Evolutionary conservation across 2,888 invertebrate species (phyloP).

Genomic region (Gari tellinella): DNA sequence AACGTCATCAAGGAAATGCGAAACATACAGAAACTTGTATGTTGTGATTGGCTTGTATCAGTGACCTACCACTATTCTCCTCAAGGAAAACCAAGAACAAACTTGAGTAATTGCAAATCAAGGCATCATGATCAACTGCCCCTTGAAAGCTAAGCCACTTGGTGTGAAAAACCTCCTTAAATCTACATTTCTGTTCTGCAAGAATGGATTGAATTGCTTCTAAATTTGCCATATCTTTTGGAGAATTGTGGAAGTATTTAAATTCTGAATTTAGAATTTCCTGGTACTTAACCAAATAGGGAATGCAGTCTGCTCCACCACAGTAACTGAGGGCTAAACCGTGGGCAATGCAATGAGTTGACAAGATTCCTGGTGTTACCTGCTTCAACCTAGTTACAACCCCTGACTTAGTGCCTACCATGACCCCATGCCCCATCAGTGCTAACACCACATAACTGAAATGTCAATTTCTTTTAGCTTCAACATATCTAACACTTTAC

Average conservation of each 20-base stretch:
- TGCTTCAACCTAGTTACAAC: slow-evolving; percentile 32
- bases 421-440: slow-evolving; percentile 40
- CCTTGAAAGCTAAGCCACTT: slow-evolving; percentile 33
- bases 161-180: slow-evolving; percentile 23
- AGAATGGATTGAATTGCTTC: slow-evolving; percentile 9
- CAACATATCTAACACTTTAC: slow-evolving; percentile 21
- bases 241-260: slow-evolving; percentile 30
- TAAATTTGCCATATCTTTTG: slow-evolving; percentile 26
- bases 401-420: slow-evolving; percentile 2
- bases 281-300: slow-evolving; percentile 54
- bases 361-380: slow-evolving; percentile 30
- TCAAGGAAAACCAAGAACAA: slow-evolving; percentile 24
- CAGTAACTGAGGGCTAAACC: slow-evolving; percentile 45
- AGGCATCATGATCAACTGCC: slow-evolving; percentile 22
- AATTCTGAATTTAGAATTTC: slow-evolving; percentile 38
- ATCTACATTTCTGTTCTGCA: neutral
- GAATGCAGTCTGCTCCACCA: slow-evolving; percentile 44
- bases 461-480: slow-evolving; percentile 16
- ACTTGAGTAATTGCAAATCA: slow-evolving; percentile 11
- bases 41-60: slow-evolving; percentile 27
- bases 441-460: slow-evolving; percentile 36
- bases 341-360: slow-evolving; percentile 58
- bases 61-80: slow-evolving; percentile 15
- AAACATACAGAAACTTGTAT: slow-evolving; percentile 42
- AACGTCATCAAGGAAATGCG: slow-evolving; percentile 50